Percentiles rank a stretch among this genome's conserved stretches.
These are phyloP conservation scores for Brienomyrus longianalis DNA, from an alignment of 2,113 vertebrate species.

Conservation along the genomic window DNA sequence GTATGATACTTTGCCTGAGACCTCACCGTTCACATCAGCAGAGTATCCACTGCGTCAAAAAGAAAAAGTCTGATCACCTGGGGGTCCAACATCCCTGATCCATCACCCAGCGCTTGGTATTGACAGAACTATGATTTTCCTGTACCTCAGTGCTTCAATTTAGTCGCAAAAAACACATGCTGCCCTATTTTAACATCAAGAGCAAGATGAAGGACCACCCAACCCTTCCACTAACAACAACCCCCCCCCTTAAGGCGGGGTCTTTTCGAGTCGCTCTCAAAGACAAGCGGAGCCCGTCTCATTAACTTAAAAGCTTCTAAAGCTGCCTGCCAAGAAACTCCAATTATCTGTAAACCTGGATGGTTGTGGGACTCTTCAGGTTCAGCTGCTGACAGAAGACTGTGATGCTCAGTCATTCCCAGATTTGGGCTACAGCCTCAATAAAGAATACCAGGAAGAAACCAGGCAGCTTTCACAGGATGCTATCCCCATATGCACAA, in stretches of 20 bases:
- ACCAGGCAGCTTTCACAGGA: background rate
- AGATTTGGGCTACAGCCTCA: background rate
- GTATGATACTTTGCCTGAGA: background rate
- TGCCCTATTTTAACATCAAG: constrained; percentile 37
- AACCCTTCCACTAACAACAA: background rate
- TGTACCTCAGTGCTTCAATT: constrained; percentile 24
- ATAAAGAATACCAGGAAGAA: background rate
- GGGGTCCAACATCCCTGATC: constrained; percentile 31
- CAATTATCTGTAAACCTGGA: background rate
- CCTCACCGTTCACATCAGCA: background rate
- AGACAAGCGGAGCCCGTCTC: background rate
- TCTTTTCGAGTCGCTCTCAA: background rate
- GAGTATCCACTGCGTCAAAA: constrained; percentile 24
- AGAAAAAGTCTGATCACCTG: constrained; percentile 25
- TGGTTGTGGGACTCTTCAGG: background rate
- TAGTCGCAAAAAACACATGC: constrained; percentile 45
- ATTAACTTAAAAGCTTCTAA: background rate
- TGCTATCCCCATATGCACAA: background rate
- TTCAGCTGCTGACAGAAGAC: background rate
- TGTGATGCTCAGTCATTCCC: background rate
- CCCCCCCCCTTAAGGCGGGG: background rate
- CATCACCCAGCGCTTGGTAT: constrained; percentile 32
- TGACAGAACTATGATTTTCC: constrained; percentile 38
- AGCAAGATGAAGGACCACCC: background rate
- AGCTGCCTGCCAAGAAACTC: background rate